Evolutionary conservation across 2,888 invertebrate species (phyloP).

Genomic region (Caenorhabditis becei): DNA sequence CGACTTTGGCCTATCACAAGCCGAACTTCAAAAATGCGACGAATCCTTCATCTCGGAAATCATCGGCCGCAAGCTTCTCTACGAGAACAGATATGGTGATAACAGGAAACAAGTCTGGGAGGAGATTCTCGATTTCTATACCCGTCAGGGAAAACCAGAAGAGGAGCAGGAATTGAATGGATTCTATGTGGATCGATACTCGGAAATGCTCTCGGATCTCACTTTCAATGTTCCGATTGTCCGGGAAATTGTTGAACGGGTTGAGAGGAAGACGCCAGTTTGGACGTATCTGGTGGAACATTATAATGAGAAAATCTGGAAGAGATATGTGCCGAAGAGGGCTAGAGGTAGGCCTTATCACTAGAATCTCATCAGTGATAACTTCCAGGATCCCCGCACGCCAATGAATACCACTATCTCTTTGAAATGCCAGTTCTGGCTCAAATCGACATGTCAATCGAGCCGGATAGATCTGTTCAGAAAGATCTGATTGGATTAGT

Average conservation of each 20-base stretch:
- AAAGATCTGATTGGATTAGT: conserved; percentile 49
- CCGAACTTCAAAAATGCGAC: conserved; percentile 35
- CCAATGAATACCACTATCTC: conserved; percentile 68
- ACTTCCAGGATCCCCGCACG: conserved; percentile 66
- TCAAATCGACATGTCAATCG: conserved; percentile 39
- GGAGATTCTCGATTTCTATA: conserved; percentile 38
- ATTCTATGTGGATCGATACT: conserved; percentile 39
- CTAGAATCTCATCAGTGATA: neutral
- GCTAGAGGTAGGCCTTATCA: conserved; percentile 32
- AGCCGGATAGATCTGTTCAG: conserved; percentile 38
- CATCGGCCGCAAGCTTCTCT: conserved; percentile 46
- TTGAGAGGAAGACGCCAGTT: conserved; percentile 45
- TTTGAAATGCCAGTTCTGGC: conserved; percentile 57
- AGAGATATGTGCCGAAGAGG: conserved; percentile 43
- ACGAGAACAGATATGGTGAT: conserved; percentile 47
- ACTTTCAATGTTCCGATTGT: conserved; percentile 57
- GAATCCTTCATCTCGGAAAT: conserved; percentile 45
- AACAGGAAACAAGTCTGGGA: conserved; percentile 45
- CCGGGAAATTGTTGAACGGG: conserved; percentile 49
- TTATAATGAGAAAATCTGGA: conserved; percentile 55
- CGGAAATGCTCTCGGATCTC: conserved; percentile 55
- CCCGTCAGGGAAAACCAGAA: conserved; percentile 29
- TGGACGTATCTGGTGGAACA: conserved; percentile 62
- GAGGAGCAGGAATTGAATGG: conserved; percentile 13
- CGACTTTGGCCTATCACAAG: conserved; percentile 38